These are phyloP conservation scores for Chlorops oryzae DNA, from an alignment of 1,140 invertebrate genomes.

Conservation along the genomic window DNA sequence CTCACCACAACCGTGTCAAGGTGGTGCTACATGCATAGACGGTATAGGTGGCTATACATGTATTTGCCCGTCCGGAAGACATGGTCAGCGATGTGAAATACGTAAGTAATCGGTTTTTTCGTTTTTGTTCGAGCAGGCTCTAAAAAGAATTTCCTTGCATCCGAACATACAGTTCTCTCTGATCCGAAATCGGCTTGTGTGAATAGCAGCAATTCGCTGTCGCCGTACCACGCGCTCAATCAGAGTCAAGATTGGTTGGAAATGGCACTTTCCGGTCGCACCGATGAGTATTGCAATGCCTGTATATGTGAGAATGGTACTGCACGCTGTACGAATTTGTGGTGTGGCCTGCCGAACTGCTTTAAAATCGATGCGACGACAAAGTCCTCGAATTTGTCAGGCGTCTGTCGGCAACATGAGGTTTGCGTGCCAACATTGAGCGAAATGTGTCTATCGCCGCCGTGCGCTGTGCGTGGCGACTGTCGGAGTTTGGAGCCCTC, in stretches of 20 bases:
- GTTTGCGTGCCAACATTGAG: constrained; percentile 69
- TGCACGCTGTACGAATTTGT: constrained; percentile 75
- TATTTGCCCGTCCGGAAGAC: constrained; percentile 70
- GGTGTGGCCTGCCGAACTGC: constrained; percentile 78
- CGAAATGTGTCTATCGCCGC: constrained; percentile 69
- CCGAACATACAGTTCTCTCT: constrained; percentile 43
- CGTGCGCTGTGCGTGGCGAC: constrained; percentile 73
- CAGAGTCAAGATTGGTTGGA: constrained; percentile 29
- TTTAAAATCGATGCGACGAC: constrained; percentile 51
- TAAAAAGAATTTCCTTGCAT: neutral
- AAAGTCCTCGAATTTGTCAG: constrained; percentile 51
- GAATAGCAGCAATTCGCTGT: constrained; percentile 34
- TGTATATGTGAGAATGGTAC: constrained; percentile 70
- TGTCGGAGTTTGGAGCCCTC: constrained; percentile 69
- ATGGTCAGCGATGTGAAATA: constrained; percentile 63
- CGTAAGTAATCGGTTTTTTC: constrained; percentile 31
- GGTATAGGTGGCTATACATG: constrained; percentile 72
- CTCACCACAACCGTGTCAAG: constrained; percentile 72
- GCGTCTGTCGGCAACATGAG: constrained; percentile 38
- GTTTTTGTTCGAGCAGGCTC: neutral
- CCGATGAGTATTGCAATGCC: constrained; percentile 72
- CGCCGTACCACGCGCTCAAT: constrained; percentile 37
- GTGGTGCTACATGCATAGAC: constrained; percentile 76
- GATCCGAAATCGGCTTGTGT: constrained; percentile 42
- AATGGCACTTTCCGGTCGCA: constrained; percentile 36